Base-by-base conservation (phyloP, 2,888 invertebrate species). In the Elmis aenea region DNA sequence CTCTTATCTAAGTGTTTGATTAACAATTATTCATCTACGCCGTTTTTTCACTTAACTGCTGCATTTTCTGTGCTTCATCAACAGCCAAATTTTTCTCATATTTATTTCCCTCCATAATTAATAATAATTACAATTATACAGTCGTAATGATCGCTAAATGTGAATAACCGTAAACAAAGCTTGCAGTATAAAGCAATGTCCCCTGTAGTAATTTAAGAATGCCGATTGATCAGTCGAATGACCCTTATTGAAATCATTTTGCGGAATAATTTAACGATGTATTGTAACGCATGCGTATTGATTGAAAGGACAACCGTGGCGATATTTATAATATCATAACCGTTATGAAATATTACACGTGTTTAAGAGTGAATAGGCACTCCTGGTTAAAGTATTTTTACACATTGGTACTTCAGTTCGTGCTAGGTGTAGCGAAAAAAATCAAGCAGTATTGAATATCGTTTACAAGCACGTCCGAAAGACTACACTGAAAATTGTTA, bases 221-320 rank as follows among this genome's bases (percentile, higher is more conserved):
- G 46, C 50, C 61, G 59, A 62, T 62, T 61, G 61, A 62, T 61
- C 62, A 59, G 55, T 52, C 54, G 57, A 61, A 57, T 55, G 59
- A 55, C 52, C 56, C 51, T 55, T 55, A 62, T 62, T 60, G 62
- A 50, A 61, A 56, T 52, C 64, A 62, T 50, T 49, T 53, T 53
- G 61, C 56, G 64, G 64, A 64, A 66, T 66, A 66, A 66, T 66
- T 66, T 66, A 66, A 66, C 64, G 66, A 66, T 59, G 60, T 44
- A 34, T 38, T 40, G 33, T 37, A 27, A 37, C 20, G 40, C 44
- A 42, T 38, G 42, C 42, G 35, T 36, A 34, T 34, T 11, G 29
- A 27, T 27, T 35, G 35, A 38, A 35, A 38, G 42, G 42, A 42
- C 42, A 42, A 42, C 42, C 38, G 38, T 32, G 42, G 42, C 26